Evolutionary conservation across 2,113 vertebrate species (phyloP).

Genomic region (Fukomys damarensis): DNA sequence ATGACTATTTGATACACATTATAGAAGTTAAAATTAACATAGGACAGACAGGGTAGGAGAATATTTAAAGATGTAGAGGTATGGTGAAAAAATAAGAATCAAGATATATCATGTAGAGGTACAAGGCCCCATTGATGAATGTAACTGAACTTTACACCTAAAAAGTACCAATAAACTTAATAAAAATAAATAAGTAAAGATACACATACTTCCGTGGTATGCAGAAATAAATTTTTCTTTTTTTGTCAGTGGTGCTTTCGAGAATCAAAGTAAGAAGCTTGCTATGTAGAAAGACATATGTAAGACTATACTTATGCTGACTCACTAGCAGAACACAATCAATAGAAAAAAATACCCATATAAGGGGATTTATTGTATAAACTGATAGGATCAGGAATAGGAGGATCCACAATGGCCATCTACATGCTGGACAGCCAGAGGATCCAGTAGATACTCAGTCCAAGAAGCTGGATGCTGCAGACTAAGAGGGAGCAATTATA

Average conservation of each 20-base stretch:
- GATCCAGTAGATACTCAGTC: background rate
- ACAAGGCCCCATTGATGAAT: too few relatives aligned
- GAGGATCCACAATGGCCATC: background rate
- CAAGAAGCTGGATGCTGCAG: background rate
- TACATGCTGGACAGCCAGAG: background rate
- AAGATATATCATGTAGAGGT: too few relatives aligned
- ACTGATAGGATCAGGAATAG: background rate
- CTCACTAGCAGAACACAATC: background rate
- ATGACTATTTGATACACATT: background rate
- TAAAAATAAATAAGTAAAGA: background rate
- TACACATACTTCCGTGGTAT: background rate
- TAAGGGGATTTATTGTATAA: background rate
- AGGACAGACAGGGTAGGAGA: background rate
- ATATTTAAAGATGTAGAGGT: too few relatives aligned
- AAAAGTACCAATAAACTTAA: too few relatives aligned
- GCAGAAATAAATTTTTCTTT: background rate
- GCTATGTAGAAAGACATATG: constrained; percentile 20
- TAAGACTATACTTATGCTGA: background rate
- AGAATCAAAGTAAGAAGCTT: background rate
- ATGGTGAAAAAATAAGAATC: too few relatives aligned
- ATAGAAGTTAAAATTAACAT: background rate
- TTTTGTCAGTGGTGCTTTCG: background rate
- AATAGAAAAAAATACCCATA: background rate
- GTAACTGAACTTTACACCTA: too few relatives aligned
- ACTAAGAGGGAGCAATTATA: too few relatives aligned